phyloP scores from a whole-genome alignment of 1,140 invertebrate genomes.

The Leguminivora glycinivorella region DNA sequence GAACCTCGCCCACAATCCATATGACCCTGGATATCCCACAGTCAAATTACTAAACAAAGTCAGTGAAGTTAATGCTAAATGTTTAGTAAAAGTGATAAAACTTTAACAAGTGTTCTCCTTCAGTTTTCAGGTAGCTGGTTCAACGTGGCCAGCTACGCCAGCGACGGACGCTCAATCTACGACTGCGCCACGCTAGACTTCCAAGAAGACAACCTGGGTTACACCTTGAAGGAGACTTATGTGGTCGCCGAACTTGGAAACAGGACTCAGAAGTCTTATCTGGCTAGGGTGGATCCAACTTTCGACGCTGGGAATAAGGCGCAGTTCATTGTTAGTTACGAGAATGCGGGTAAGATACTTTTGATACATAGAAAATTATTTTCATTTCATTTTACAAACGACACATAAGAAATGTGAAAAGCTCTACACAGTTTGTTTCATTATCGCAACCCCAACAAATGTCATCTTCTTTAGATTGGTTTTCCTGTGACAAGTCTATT shows the following conservation, averaged over 20 bases:
- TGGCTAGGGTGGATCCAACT: conserved; percentile 69
- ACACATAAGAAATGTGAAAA: no score
- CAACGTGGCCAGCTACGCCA: conserved; percentile 62
- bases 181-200: conserved; percentile 66
- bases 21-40: no score
- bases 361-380: not conserved
- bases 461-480: no score
- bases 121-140: conserved; percentile 72
- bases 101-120: not conserved
- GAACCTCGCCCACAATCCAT: no score
- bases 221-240: conserved; percentile 65
- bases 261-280: conserved; percentile 67
- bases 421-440: no score
- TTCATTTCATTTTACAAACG: no score
- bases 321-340: conserved; percentile 69
- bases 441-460: no score
- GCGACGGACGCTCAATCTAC: conserved; percentile 56
- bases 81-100: no score
- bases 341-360: conserved; percentile 57
- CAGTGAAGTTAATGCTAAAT: no score
- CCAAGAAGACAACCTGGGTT: conserved; percentile 69
- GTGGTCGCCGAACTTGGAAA: conserved; percentile 61
- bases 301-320: conserved; percentile 69
- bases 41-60: no score
- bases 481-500: no score